These are phyloP conservation scores for Synergus itoensis DNA, from an alignment of 2,888 invertebrate genomes.

Conservation along the genomic window DNA sequence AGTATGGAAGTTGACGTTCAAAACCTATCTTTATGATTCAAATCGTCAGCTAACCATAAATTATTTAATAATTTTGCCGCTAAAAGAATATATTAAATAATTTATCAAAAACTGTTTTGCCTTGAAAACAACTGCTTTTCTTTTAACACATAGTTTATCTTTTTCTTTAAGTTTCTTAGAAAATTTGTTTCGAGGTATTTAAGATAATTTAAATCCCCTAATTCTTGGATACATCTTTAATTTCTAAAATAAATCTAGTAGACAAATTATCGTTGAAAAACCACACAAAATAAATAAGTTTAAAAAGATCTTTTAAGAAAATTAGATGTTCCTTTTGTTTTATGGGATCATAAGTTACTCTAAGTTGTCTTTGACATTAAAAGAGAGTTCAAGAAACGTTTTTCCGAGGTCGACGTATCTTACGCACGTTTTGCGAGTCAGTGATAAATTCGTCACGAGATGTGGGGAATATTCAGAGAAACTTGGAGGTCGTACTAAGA, in stretches of 20 bases:
- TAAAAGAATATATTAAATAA: too few relatives aligned
- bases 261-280: too few relatives aligned
- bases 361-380: not conserved
- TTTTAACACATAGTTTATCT: too few relatives aligned
- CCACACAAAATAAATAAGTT: too few relatives aligned
- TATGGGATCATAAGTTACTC: not conserved
- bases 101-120: too few relatives aligned
- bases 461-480: not conserved
- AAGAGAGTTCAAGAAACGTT: slow-evolving; percentile 7
- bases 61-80: not conserved
- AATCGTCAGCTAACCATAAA: not conserved
- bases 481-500: not conserved
- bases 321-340: not conserved
- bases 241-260: too few relatives aligned
- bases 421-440: not conserved
- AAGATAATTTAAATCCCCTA: too few relatives aligned
- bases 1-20: not conserved
- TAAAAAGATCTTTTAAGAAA: not conserved
- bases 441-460: slow-evolving; percentile 4
- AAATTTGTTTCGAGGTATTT: too few relatives aligned
- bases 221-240: too few relatives aligned
- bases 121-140: too few relatives aligned
- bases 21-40: not conserved
- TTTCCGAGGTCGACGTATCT: slow-evolving; percentile 2
- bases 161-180: too few relatives aligned